Conservation (phyloP, 2,888 invertebrate species). For the Labia minor region DNA sequence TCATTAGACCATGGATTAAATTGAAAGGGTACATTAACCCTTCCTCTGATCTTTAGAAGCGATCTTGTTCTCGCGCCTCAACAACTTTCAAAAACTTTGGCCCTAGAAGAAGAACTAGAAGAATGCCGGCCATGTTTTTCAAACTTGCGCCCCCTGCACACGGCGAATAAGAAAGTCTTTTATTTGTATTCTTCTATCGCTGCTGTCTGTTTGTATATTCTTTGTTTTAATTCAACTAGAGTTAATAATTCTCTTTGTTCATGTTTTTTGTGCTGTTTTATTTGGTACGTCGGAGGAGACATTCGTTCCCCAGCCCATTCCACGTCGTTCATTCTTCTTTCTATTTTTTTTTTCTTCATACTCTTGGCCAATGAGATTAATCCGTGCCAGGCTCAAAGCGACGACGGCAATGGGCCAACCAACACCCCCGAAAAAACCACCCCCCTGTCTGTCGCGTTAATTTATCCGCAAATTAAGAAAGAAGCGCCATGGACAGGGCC, state of each 20-base stretch:
- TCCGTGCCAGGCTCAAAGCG: constrained; percentile 13
- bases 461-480: constrained; percentile 13
- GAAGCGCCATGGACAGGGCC: constrained; percentile 8
- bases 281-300: constrained; percentile 13
- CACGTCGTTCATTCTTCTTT: constrained; percentile 13
- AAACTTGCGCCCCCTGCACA: constrained; percentile 8
- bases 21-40: background rate
- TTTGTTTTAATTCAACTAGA: constrained; percentile 13
- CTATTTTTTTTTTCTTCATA: constrained; percentile 1
- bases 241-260: constrained; percentile 13
- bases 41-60: background rate
- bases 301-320: background rate
- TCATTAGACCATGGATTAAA: no score
- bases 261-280: constrained; percentile 13
- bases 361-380: constrained; percentile 13
- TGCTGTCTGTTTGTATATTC: constrained; percentile 13
- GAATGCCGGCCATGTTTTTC: constrained; percentile 13
- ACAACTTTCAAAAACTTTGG: background rate
- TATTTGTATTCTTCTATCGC: constrained; percentile 4
- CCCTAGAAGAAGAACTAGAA: constrained; percentile 3
- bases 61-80: constrained; percentile 13
- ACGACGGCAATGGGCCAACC: constrained; percentile 13
- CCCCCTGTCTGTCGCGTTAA: constrained; percentile 13
- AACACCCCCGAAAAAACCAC: background rate
- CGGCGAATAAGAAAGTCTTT: constrained; percentile 13